Conservation (phyloP, 37 sponge, comb jelly and placozoan species). For the Halichondria panicea region DNA sequence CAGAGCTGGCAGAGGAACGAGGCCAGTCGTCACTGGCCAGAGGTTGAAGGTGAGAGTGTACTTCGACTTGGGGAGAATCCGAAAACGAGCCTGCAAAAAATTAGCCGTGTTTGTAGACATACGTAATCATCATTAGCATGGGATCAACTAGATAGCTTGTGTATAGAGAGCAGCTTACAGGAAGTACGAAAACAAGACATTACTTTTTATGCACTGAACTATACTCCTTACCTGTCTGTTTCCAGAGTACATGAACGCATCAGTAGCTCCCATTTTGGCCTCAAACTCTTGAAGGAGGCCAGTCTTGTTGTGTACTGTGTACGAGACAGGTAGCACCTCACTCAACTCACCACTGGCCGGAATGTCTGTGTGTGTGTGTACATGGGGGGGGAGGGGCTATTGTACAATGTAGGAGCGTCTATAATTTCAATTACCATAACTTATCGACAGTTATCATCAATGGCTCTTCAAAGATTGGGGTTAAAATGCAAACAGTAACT, state of each 20-base stretch:
- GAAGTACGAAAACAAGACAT: too few species aligned
- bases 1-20: conserved; percentile 46
- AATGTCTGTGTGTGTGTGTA: conserved; percentile 25
- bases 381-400: neutral
- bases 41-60: conserved; percentile 62
- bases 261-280: conserved; percentile 62
- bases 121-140: too few species aligned
- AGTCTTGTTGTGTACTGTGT: conserved; percentile 69
- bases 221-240: conserved; percentile 53
- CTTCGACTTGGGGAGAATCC: conserved; percentile 46
- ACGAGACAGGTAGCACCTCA: conserved; percentile 29
- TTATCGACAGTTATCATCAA: neutral
- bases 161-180: too few species aligned
- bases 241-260: conserved; percentile 84
- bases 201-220: too few species aligned
- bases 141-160: too few species aligned
- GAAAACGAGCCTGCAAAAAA: conserved; percentile 51
- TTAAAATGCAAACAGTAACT: neutral
- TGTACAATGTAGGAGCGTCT: neutral
- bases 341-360: conserved; percentile 39
- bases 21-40: conserved; percentile 51
- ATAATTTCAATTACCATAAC: neutral
- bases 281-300: conserved; percentile 87
- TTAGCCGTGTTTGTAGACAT: too few species aligned
- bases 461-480: neutral